phyloP scores from a whole-genome alignment of 2,888 invertebrate species.

The Ectropis crepuscularia region DNA sequence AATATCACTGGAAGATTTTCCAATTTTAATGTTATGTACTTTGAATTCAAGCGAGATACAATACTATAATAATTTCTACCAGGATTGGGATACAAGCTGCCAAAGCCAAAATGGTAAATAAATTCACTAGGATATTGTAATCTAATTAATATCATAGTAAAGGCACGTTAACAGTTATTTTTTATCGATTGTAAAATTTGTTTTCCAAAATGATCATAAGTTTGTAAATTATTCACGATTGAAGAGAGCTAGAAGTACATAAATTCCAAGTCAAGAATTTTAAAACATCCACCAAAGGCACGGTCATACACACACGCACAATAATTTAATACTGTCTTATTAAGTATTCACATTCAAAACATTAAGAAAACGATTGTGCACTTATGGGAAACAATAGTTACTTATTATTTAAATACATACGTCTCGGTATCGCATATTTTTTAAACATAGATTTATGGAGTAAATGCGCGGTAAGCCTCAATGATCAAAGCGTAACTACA shows the following conservation, averaged over 20 bases:
- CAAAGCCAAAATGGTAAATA: conserved; percentile 4
- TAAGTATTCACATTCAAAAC: conserved; percentile 49
- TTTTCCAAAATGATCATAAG: conserved; percentile 6
- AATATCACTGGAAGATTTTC: background rate
- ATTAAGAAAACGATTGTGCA: conserved; percentile 42
- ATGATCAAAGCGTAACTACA: conserved; percentile 63
- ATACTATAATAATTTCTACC: no score
- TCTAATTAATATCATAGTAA: conserved; percentile 22
- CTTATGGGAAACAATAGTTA: conserved; percentile 55
- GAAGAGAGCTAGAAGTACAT: conserved; percentile 49
- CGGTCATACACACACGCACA: conserved; percentile 27
- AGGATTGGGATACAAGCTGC: conserved; percentile 1
- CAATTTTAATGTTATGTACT: background rate
- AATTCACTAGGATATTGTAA: background rate
- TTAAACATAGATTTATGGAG: conserved; percentile 69
- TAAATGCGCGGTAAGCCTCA: conserved; percentile 81
- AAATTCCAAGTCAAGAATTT: conserved; percentile 37
- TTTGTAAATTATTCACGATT: background rate
- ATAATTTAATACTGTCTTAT: conserved; percentile 58
- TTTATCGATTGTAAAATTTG: conserved; percentile 20
- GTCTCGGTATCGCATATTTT: conserved; percentile 55
- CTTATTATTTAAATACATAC: conserved; percentile 59
- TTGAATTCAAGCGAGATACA: background rate
- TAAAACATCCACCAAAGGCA: conserved; percentile 33
- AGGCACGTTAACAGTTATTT: conserved; percentile 9